Base-by-base conservation (phyloP, 2,888 invertebrate species). In the Limenitis camilla region DNA sequence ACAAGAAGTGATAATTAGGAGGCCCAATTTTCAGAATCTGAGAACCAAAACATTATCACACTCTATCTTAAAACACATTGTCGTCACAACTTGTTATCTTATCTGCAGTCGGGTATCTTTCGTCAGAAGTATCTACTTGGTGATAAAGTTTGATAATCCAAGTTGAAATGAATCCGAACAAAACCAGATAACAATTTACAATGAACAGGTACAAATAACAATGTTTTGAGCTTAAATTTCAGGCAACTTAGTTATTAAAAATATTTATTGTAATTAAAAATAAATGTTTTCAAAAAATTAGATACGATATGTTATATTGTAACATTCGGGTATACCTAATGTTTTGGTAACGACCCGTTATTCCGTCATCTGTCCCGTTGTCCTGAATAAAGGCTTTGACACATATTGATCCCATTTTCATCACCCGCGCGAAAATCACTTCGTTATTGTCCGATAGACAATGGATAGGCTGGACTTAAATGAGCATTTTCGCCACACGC, bases 31-130 rank as follows among this genome's bases (percentile, higher is more conserved):
- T 47, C 43, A 30, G 11, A 38, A 36, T 40, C 44, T 43, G 10
- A 44, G 45, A 49, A 45, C 27, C 40, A 32, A 29, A 43, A 43
- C 11, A 50, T 55, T 57, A 54, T 59, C 66, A 49, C 52, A 55
- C 61, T 62, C 59, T 62, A 62, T 67, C 69, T 66, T 69, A 65
- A 68, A 72, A 74, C 65, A 67, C 61, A 69, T 67, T 75, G 75
- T 75, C 80, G 76, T 79, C 78, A 78, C 69, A 65, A 59, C 19
- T 2, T 19, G 53, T 59, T 79, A 81, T 80, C 81, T 83, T 79
- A 84, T 83, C 83, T 19, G 64, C 66, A 63, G 74, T 76, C 65
- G 66, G 71, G 64, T 63, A 79, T 77, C 78, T 81, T 78, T 69
- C 71, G 71, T 74, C 72, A 69, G 41, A 31, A 49, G 42, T 19